Evolutionary conservation across 2,888 invertebrate genomes (phyloP).

Genomic region (Cephus rjabovi): DNA sequence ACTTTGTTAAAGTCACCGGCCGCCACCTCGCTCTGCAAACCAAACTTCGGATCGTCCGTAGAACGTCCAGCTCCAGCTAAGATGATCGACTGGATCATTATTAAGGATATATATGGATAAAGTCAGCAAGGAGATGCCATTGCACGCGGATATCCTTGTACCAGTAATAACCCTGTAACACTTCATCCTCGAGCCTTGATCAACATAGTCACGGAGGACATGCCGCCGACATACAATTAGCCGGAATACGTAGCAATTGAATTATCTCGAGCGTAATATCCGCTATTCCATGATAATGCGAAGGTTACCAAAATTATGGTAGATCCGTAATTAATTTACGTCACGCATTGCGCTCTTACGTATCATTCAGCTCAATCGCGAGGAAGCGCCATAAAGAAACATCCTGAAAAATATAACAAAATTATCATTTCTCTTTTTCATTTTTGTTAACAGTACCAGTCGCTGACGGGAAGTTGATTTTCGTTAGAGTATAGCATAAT

Average conservation of each 20-base stretch:
- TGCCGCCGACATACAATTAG: slow-evolving; percentile 1
- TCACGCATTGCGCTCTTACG: neutral
- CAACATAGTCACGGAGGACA: slow-evolving; percentile 18
- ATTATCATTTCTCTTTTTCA: neutral
- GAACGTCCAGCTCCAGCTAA: neutral
- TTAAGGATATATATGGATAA: neutral
- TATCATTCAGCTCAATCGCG: neutral
- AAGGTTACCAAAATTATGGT: neutral
- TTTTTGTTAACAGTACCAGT: neutral
- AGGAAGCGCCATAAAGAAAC: neutral
- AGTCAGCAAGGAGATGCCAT: slow-evolving; percentile 23
- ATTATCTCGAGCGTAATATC: neutral
- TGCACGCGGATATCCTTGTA: slow-evolving; percentile 32
- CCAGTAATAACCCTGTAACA: slow-evolving; percentile 32
- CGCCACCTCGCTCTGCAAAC: neutral
- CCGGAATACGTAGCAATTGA: neutral
- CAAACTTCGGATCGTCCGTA: neutral
- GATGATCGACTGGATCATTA: neutral
- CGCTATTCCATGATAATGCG: neutral
- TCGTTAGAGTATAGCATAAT: neutral
- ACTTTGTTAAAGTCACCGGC: neutral
- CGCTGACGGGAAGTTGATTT: neutral
- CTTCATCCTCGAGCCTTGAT: slow-evolving; percentile 29
- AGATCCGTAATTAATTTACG: neutral
- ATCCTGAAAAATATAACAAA: neutral